Evolutionary conservation across 2,888 invertebrate genomes (phyloP), one percentile per base, ranked within the genome.

Genomic region (Papilio demoleus): DNA sequence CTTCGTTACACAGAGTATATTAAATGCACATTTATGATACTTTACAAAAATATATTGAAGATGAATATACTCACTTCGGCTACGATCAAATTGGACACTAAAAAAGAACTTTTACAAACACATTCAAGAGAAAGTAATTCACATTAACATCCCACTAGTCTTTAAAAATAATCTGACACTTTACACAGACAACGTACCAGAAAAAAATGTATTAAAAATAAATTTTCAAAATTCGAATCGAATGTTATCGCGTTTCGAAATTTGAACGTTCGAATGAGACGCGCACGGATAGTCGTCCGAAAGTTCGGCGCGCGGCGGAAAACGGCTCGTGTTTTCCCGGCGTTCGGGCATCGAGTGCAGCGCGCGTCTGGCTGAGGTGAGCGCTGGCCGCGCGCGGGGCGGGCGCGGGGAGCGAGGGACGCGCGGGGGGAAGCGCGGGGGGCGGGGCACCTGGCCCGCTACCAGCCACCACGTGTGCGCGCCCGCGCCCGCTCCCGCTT

Each of bases 261-360:
- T 81, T 83, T 79, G 78, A 79, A 74, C 78, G 83, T 64, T 70
- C 82, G 81, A 24, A 24, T 50, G 4, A 38, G 60, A 24, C 38
- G 67, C 63, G 67, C 31, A 38, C 60, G 60, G 47, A 40, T 38
- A 27, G 56, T 24, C 58, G 63, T 77, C 76, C 81, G 81, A 81
- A 90, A 90, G 85, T 90, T 87, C 84, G 82, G 77, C 79, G 83
- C 89, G 88, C 90, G 88, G 82, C 84, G 90, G 88, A 90, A 90
- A 91, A 88, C 88, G 86, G 83, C 83, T 88, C 87, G 88, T 89
- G 85, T 88, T 92, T 92, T 90, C 90, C 90, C 92, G 88, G 89
- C 90, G 87, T 88, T 88, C 92, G 86, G 82, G 88, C 91, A 90
- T 89, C 88, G 90, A 91, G 88, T 91, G 89, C 87, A 87, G 88